Conservation (phyloP, 2,797 vertebrate species). For the Cottoperca gobio region DNA sequence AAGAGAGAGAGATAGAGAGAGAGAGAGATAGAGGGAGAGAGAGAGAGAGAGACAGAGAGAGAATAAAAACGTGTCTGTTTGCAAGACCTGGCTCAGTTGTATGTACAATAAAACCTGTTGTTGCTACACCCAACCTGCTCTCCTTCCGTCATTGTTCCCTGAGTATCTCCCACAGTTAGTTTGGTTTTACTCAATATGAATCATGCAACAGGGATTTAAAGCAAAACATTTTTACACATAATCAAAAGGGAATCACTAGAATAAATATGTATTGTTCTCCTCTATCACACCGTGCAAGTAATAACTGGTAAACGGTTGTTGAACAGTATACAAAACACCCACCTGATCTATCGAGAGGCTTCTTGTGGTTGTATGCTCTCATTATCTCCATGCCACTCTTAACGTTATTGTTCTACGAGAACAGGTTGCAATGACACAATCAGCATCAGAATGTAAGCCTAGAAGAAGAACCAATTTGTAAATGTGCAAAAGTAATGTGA, state of each 20-base stretch:
- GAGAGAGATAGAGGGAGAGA: too few relatives aligned
- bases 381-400: conserved; percentile 36
- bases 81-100: too few relatives aligned
- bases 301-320: conserved; percentile 35
- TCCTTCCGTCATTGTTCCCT: too few relatives aligned
- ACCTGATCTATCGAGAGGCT: conserved; percentile 44
- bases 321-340: conserved; percentile 46
- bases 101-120: too few relatives aligned
- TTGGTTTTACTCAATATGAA: neutral
- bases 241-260: neutral
- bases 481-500: neutral
- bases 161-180: too few relatives aligned
- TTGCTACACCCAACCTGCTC: too few relatives aligned
- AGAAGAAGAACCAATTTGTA: neutral
- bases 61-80: too few relatives aligned
- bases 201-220: conserved; percentile 1
- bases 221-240: neutral
- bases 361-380: conserved; percentile 37
- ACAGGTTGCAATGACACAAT: neutral
- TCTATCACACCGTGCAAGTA: neutral
- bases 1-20: too few relatives aligned
- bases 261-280: conserved; percentile 17
- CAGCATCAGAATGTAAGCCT: neutral
- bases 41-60: too few relatives aligned
- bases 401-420: conserved; percentile 21